Percentiles rank a stretch among this genome's conserved stretches.
phyloP scores from a whole-genome alignment of 1,140 invertebrate genomes.

The Helicoverpa zea region DNA sequence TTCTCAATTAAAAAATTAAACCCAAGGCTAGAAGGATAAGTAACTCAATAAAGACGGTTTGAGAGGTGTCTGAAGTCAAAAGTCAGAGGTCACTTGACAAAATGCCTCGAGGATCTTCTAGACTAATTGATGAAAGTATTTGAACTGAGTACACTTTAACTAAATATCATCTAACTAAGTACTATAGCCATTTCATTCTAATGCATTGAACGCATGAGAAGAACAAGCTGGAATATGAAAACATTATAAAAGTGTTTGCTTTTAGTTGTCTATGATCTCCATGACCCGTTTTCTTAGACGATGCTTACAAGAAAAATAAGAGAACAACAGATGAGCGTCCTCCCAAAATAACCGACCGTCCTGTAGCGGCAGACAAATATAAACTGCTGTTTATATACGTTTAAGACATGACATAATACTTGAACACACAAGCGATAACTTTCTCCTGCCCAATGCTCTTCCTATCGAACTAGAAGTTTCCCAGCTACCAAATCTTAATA shows the following conservation, averaged over 20 bases:
- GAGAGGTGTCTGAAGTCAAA: conserved; percentile 59
- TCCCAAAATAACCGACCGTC: conserved; percentile 73
- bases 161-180: not conserved
- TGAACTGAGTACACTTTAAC: not conserved
- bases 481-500: conserved; percentile 4
- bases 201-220: not conserved
- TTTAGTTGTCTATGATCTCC: conserved; percentile 57
- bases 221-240: conserved; percentile 10
- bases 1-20: conserved; percentile 53
- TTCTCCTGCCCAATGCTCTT: not conserved
- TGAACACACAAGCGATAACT: conserved; percentile 15
- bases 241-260: conserved; percentile 32
- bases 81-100: conserved; percentile 58
- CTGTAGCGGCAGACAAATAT: conserved; percentile 68
- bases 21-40: conserved; percentile 60
- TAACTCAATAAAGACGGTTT: conserved; percentile 60
- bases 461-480: not conserved
- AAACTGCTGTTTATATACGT: conserved; percentile 66
- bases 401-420: conserved; percentile 58
- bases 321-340: conserved; percentile 65
- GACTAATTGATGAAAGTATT: conserved; percentile 43
- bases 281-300: conserved; percentile 67
- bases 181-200: not conserved
- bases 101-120: conserved; percentile 47
- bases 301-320: conserved; percentile 66